These are phyloP conservation scores for Tanaodytes sp. DNA, from an alignment of 2,888 invertebrate genomes.

Conservation along the genomic window DNA sequence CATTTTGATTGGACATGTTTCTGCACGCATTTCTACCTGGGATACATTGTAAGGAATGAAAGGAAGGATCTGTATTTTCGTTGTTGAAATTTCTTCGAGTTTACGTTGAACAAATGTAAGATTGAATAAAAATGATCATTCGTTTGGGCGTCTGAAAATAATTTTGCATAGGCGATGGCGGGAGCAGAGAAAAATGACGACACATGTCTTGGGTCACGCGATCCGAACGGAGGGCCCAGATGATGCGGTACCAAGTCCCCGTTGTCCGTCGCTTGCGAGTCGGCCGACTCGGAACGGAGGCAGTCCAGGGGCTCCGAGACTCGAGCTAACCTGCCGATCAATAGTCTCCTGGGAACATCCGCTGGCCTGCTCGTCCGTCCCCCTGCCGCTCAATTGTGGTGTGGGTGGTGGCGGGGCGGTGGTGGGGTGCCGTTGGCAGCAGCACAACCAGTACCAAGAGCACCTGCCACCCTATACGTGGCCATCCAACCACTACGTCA, in stretches of 20 bases:
- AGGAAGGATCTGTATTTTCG: no score
- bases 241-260: constrained; percentile 41
- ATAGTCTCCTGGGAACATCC: constrained; percentile 72
- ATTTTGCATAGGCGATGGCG: no score
- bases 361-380: constrained; percentile 63
- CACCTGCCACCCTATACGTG: constrained; percentile 36
- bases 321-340: constrained; percentile 64
- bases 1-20: no score
- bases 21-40: no score
- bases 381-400: constrained; percentile 21
- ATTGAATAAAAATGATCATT: no score
- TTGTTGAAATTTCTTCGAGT: no score
- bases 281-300: constrained; percentile 3
- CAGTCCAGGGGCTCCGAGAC: constrained; percentile 26
- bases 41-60: no score
- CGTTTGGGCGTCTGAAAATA: no score
- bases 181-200: constrained; percentile 30
- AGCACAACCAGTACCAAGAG: constrained; percentile 36
- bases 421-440: constrained; percentile 21
- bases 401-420: constrained; percentile 9
- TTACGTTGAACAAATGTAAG: no score
- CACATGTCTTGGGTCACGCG: constrained; percentile 35
- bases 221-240: constrained; percentile 29
- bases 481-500: constrained; percentile 30
- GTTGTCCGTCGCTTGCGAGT: constrained; percentile 26